phyloP scores from a whole-genome alignment of 2,888 invertebrate species.

The Nymphalis urticae region DNA sequence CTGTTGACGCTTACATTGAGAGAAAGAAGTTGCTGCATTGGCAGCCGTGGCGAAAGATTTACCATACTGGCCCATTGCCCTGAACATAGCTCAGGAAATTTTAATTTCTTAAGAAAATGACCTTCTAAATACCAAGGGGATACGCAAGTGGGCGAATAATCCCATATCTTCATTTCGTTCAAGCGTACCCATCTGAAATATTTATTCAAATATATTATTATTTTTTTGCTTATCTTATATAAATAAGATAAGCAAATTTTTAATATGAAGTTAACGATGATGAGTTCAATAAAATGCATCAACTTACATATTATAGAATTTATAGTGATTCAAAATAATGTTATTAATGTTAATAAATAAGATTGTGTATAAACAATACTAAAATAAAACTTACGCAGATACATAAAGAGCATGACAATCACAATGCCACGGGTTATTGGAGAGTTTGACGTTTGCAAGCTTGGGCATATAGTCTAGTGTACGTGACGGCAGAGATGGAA shows the following conservation, averaged over 20 bases:
- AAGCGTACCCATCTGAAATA: constrained; percentile 84
- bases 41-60: constrained; percentile 84
- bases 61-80: constrained; percentile 91
- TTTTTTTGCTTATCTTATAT: no score
- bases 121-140: constrained; percentile 88
- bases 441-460: constrained; percentile 85
- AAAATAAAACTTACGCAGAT: constrained; percentile 80
- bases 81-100: constrained; percentile 87
- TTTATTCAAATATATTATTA: neutral
- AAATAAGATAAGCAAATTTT: neutral
- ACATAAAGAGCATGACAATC: constrained; percentile 88
- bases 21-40: constrained; percentile 78
- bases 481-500: constrained; percentile 85
- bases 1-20: constrained; percentile 76
- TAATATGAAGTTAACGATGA: no score
- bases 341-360: no score
- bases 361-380: no score
- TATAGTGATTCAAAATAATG: no score
- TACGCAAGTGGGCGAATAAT: constrained; percentile 85
- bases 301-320: no score
- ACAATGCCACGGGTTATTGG: constrained; percentile 91
- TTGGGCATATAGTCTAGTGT: constrained; percentile 84
- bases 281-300: no score
- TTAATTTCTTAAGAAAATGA: constrained; percentile 84
- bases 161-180: constrained; percentile 85